Evolutionary conservation across 2,888 invertebrate species (phyloP).

Genomic region (Yponomeuta sedellus): DNA sequence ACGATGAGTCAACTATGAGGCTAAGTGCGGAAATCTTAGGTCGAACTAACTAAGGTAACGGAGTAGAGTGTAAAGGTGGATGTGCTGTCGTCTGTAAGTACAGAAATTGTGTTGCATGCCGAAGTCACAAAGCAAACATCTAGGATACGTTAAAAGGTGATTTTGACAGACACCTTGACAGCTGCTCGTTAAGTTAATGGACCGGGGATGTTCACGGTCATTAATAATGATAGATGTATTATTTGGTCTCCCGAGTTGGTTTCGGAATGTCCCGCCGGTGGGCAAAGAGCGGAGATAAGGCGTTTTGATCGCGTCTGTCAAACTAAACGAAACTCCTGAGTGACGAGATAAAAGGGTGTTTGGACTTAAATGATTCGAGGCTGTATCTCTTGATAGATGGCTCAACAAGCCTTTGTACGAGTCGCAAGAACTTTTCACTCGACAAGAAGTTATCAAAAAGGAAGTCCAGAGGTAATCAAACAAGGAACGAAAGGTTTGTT

Average conservation of each 20-base stretch:
- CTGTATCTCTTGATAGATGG: background rate
- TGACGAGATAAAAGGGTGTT: constrained; percentile 9
- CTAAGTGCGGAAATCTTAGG: no score
- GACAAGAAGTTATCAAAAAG: background rate
- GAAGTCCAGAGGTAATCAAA: background rate
- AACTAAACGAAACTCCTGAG: constrained; percentile 5
- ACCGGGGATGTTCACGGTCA: constrained; percentile 32
- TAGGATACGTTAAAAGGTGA: constrained; percentile 15
- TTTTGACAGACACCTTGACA: constrained; percentile 43
- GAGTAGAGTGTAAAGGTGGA: no score
- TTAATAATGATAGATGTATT: constrained; percentile 40
- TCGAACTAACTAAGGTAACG: no score
- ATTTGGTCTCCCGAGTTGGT: constrained; percentile 16
- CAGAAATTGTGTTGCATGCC: background rate
- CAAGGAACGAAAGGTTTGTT: background rate
- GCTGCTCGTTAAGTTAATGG: constrained; percentile 45
- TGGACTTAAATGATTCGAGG: background rate
- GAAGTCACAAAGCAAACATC: background rate
- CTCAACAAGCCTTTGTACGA: background rate
- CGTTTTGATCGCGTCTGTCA: constrained; percentile 13
- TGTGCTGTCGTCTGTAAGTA: no score
- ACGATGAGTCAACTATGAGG: no score
- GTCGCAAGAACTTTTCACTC: background rate
- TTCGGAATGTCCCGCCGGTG: constrained; percentile 6
- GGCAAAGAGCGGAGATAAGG: background rate